Conservation (phyloP, 2,113 vertebrate genomes). For the Nannospalax galili region DNA sequence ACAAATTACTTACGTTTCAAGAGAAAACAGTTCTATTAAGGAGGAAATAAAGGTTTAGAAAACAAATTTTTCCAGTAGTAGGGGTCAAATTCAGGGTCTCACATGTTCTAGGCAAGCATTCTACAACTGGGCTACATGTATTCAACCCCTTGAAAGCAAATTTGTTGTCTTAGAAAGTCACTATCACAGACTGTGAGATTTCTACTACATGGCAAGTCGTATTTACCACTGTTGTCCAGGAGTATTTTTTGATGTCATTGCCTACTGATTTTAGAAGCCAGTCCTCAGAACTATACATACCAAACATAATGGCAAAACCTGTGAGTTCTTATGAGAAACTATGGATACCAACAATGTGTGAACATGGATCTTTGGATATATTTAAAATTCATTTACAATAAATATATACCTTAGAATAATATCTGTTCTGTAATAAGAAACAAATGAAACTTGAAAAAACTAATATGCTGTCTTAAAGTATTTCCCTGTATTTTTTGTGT, state of each 20-base stretch:
- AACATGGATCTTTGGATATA: not conserved
- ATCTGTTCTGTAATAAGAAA: not conserved
- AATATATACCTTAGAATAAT: too few relatives aligned
- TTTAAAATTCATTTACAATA: not conserved
- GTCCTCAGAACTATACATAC: too few relatives aligned
- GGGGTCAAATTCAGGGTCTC: not conserved
- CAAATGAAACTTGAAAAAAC: slow-evolving; percentile 4
- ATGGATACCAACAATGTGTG: not conserved
- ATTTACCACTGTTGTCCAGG: not conserved
- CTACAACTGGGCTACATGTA: not conserved
- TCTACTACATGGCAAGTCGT: not conserved
- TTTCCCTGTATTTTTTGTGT: not conserved
- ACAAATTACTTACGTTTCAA: not conserved
- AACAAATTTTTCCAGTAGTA: not conserved
- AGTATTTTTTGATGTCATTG: not conserved
- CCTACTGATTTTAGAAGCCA: not conserved
- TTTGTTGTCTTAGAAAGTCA: not conserved
- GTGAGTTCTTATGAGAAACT: not conserved
- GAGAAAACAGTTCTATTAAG: slow-evolving; percentile 22
- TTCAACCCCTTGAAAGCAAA: not conserved
- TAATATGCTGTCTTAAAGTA: not conserved
- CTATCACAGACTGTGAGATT: not conserved
- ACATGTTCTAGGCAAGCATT: not conserved
- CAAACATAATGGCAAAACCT: not conserved
- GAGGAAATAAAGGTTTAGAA: not conserved